These are phyloP conservation scores for Squalus acanthias DNA, from an alignment of 2,797 vertebrate genomes.

Conservation along the genomic window DNA sequence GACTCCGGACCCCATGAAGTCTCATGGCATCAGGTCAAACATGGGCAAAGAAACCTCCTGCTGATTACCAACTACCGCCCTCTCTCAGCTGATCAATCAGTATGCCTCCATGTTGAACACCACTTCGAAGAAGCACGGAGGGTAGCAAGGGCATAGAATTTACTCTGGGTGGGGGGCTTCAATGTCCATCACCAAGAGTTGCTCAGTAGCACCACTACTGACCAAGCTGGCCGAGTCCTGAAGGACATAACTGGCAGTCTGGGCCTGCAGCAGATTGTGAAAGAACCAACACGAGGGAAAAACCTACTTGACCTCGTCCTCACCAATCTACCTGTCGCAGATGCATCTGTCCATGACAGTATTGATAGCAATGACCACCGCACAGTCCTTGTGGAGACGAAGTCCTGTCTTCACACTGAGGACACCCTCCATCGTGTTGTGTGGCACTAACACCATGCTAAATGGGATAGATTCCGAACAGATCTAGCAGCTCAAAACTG, in stretches of 20 bases:
- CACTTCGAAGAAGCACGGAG: too few relatives aligned
- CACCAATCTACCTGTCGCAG: not conserved
- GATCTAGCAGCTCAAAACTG: not conserved
- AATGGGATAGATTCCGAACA: not conserved
- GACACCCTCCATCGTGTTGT: not conserved
- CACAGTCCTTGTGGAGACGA: not conserved
- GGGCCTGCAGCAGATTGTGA: not conserved
- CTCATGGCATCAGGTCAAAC: not conserved
- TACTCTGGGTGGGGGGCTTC: not conserved
- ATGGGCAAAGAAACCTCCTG: not conserved
- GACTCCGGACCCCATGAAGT: too few relatives aligned
- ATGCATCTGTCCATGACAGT: not conserved
- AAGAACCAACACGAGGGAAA: not conserved
- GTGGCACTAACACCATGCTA: not conserved
- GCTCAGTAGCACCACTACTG: not conserved
- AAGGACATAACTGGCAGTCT: not conserved
- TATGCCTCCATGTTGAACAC: not conserved
- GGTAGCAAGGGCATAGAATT: not conserved
- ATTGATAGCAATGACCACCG: not conserved
- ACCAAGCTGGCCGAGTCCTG: not conserved
- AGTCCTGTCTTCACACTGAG: not conserved
- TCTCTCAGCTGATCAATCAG: not conserved
- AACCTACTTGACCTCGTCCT: not conserved
- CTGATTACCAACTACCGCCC: not conserved
- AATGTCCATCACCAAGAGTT: not conserved